Conservation (phyloP, 2,113 vertebrate genomes). For the Colaptes auratus region DNA sequence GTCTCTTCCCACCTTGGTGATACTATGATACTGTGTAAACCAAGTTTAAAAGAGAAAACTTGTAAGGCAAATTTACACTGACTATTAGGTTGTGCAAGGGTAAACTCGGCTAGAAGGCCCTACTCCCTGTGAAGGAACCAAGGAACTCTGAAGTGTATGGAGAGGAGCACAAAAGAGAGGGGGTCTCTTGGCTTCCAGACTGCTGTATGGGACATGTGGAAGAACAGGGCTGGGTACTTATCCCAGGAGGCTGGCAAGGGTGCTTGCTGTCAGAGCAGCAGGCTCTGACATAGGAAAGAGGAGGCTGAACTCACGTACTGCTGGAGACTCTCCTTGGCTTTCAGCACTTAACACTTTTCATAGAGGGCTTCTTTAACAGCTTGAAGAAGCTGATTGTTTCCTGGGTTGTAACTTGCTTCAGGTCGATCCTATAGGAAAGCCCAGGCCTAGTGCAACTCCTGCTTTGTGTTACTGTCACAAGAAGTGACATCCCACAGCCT, state of each 20-base stretch:
- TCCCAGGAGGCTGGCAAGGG: background rate
- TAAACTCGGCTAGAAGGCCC: background rate
- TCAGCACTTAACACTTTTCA: background rate
- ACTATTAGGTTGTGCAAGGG: background rate
- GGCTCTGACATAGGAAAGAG: too few relatives aligned
- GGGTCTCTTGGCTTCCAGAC: rapidly evolving
- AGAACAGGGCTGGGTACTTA: too few relatives aligned
- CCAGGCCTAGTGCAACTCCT: background rate
- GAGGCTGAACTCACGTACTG: background rate
- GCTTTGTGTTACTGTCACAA: background rate
- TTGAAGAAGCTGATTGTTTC: background rate
- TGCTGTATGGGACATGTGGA: background rate
- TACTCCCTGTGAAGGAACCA: background rate
- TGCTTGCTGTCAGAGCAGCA: background rate
- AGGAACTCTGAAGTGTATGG: background rate
- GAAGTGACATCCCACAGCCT: background rate
- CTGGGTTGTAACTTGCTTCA: background rate
- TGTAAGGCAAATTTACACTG: background rate
- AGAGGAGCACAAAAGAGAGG: background rate
- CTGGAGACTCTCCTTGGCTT: background rate
- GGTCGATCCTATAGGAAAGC: background rate
- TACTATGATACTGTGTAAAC: too few relatives aligned
- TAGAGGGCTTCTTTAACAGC: background rate
- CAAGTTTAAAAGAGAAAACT: background rate
- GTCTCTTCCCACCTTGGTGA: too few relatives aligned